Percentiles rank a stretch among this genome's conserved stretches.
phyloP scores from a whole-genome alignment of 2,113 vertebrate species.

The Tachuris rubrigastra region DNA sequence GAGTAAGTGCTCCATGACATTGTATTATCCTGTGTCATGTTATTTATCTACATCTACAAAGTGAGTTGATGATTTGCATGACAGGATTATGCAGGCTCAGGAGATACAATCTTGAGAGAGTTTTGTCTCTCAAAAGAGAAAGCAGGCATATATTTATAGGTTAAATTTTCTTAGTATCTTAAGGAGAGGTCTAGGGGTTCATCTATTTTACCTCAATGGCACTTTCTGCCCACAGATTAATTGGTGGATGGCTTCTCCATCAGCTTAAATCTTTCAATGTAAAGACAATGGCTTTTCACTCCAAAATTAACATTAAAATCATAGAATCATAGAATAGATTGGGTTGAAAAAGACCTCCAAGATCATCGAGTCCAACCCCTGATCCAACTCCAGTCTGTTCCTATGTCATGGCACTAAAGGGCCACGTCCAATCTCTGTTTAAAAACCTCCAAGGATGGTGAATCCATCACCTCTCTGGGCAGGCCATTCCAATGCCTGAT shows the following conservation, averaged over 20 bases:
- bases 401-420: no score
- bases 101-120: not conserved
- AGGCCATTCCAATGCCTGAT: no score
- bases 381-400: no score
- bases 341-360: no score
- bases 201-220: not conserved
- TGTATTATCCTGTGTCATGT: not conserved
- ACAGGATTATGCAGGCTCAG: not conserved
- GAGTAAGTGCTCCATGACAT: not conserved
- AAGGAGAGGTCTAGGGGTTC: not conserved
- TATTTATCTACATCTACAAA: not conserved
- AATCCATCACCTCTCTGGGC: no score
- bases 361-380: no score
- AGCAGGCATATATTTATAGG: not conserved
- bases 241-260: not conserved
- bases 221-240: not conserved
- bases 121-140: not conserved
- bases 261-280: not conserved
- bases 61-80: not conserved
- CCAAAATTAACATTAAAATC: not conserved
- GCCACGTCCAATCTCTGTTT: no score
- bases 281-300: not conserved
- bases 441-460: no score
- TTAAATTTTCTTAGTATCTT: not conserved
- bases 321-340: no score